phyloP scores from a whole-genome alignment of 2,113 vertebrate species.

The Aegithalos caudatus region DNA sequence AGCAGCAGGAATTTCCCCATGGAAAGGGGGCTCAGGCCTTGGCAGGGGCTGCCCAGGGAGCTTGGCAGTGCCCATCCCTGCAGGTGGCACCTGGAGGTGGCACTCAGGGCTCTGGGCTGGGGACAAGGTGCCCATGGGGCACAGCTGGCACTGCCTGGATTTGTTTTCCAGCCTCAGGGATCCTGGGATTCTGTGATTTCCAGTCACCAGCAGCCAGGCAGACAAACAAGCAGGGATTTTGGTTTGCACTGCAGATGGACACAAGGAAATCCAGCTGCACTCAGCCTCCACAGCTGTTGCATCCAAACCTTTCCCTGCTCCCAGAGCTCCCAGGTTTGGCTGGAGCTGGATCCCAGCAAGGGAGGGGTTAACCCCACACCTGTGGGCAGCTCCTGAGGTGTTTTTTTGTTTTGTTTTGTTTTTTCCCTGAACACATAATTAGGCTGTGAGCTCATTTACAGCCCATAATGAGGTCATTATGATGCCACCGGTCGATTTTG shows the following conservation, averaged over 20 bases:
- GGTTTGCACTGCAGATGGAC: background rate
- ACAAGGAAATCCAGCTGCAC: background rate
- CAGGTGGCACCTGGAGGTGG: background rate
- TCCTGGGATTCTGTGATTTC: background rate
- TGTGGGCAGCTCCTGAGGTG: background rate
- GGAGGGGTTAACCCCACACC: slow-evolving; percentile 29
- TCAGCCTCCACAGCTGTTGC: background rate
- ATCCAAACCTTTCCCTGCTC: background rate
- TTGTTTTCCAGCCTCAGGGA: background rate
- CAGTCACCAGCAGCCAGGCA: background rate
- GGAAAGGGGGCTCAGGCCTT: background rate
- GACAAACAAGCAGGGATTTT: background rate
- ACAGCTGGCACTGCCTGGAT: too few species aligned
- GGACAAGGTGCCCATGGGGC: too few species aligned
- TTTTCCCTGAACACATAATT: slow-evolving; percentile 4
- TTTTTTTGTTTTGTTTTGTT: background rate
- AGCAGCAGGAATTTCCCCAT: background rate
- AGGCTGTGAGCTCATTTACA: slow-evolving; percentile 33
- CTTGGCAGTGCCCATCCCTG: background rate
- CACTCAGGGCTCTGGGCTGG: background rate
- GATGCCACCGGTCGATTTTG: slow-evolving; percentile 32
- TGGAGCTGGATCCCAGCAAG: background rate
- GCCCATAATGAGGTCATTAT: slow-evolving; percentile 42
- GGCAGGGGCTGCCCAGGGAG: background rate
- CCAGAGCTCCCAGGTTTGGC: background rate